A percentile compares a stretch with the other conserved stretches of the same genome.
phyloP scores from a whole-genome alignment of 2,797 vertebrate species.

The Podargus strigoides region DNA sequence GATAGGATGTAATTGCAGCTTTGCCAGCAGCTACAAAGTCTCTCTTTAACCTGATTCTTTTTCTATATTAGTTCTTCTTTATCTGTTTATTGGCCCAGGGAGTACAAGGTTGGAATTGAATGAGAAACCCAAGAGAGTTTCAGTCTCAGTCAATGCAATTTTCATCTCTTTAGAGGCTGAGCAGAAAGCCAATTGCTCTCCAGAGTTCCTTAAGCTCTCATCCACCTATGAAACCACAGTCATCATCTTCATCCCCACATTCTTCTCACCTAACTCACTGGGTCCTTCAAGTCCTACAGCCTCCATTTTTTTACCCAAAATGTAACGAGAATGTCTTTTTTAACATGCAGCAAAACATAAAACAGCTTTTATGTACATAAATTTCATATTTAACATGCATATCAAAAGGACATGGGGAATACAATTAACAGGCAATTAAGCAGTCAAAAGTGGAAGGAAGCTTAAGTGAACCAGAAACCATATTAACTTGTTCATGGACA shows the following conservation, averaged over 20 bases:
- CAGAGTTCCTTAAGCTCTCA: constrained; percentile 13
- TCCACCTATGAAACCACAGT: not conserved
- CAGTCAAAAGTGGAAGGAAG: not conserved
- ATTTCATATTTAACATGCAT: not conserved
- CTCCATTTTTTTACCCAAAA: not conserved
- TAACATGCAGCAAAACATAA: not conserved
- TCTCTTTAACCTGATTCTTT: constrained; percentile 19
- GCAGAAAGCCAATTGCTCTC: constrained; percentile 26
- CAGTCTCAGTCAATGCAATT: constrained; percentile 20
- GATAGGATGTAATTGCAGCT: not conserved
- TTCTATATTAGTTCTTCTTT: constrained; percentile 32
- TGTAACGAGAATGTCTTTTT: not conserved
- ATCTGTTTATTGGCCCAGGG: constrained; percentile 37
- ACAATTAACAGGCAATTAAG: not conserved
- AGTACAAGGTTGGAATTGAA: constrained; percentile 32
- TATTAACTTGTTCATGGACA: not conserved
- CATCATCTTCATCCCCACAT: not conserved
- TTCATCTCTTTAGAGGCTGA: constrained; percentile 32
- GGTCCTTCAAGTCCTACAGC: not conserved
- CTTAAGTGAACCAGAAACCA: not conserved
- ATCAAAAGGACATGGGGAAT: not conserved
- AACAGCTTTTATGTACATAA: not conserved
- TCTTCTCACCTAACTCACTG: not conserved
- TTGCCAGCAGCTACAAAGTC: not conserved
- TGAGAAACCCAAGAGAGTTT: constrained; percentile 29